Base-by-base conservation (phyloP, 2,113 vertebrate species). In the Pseudolaguvia tuberculata region DNA sequence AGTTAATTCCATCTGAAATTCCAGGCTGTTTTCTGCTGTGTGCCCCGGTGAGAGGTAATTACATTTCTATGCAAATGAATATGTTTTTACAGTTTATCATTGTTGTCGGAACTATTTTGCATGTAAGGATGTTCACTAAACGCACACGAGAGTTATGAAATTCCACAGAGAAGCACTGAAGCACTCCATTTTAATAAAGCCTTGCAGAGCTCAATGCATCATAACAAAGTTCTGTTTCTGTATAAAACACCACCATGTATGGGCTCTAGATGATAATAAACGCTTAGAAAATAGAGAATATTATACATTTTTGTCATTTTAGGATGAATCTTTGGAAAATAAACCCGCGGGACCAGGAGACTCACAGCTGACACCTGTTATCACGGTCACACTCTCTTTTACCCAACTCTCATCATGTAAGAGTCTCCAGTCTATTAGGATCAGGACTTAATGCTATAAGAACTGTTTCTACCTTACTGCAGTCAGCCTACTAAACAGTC, bases 41-140 rank as follows among this genome's bases (percentile, higher is more conserved):
- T 50, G 45, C 15, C 63, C 17, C 23, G 29, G 15, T 20, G 23
- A 67, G 23, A 10, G 45, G 45, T 67, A 50, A 67, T 48, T 67
- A 50, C 63, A 67, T 67, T 67, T 29, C 18, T 67, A 67, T 67
- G 63, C 63, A 67, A 67, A 67, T 67, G 15, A 29, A 45, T 45
- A 57, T 27, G 69, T 29, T 71, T 58, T 45, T 71, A 71, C 53
- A 57, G 39, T 58, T 58, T 27, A 71, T 57, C 53, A 71, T 45
- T 71, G 69, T 42, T 71, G 69, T 17, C 15, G 39, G 10, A 18
- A 71, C 17, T 20, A 67, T 50, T 52, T 45, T 71, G 69, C 35
- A 42, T 71, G 35, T 25, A 27, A 58, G 39, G 57, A 57, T 53
- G 18, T 71, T 47, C 23, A 6, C 21, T 47, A 45, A 70, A 47